Base-by-base conservation (phyloP, 2,113 vertebrate species). In the Hypomesus transpacificus region DNA sequence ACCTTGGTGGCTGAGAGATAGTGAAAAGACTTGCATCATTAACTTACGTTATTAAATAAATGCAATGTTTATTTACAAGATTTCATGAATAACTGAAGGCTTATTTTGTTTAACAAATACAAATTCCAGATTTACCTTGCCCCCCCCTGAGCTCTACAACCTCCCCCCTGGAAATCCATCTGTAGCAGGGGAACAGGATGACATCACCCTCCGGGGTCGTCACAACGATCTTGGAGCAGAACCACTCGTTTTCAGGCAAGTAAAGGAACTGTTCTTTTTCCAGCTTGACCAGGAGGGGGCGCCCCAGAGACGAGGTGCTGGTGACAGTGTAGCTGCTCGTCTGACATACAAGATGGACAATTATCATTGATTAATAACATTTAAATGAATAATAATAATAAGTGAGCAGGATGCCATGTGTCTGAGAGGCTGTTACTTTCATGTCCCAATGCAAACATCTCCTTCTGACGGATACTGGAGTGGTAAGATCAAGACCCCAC, bases 231-330 rank as follows among this genome's bases (percentile, higher is more conserved):
- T 78, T 83, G 31, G 83, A 81, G 78, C 90, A 89, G 80, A 85
- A 92, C 91, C 90, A 92, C 68, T 89, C 81, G 24, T 91, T 73
- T 22, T 92, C 88, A 2, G 51, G 57, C 21, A 84, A 22, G 51
- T 57, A 0, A 1, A 81, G 53, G 17, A 58, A 68, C 0, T 79
- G 64, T 31, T 87, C 79, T 70, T 91, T 92, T 65, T 91, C 86
- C 63, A 91, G 63, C 18, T 79, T 83, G 58, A 92, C 4, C 46
- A 91, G 79, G 34, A 88, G 72, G 63, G 90, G 75, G 11, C 78
- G 79, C 3, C 89, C 89, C 61, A 92, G 79, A 4, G 86, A 66
- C 0, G 3, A 63, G 2, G 14, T 31, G 17, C 73, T 82, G 58
- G 75, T 80, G 2, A 92, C 14, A 0, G 21, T 79, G 73, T 87